Conservation (phyloP, 2,113 vertebrate genomes). For the Monarcha castaneiventris region DNA sequence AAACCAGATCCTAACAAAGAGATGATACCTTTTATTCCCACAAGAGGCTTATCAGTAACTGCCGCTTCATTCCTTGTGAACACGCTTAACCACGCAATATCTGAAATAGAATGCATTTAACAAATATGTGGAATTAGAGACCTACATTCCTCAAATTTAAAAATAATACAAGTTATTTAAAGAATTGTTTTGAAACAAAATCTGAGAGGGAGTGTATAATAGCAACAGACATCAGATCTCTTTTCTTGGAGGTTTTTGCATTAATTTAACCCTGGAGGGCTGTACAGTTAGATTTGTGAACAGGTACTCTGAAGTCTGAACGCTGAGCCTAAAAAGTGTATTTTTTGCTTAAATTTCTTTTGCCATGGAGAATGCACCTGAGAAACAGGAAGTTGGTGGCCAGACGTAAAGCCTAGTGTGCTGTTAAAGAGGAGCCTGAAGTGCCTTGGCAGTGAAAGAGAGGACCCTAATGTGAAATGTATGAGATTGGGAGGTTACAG, state of each 20-base stretch:
- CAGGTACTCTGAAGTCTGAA: background rate
- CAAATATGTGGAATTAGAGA: background rate
- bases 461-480: background rate
- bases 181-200: background rate
- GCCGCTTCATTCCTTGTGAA: background rate
- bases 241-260: background rate
- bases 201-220: background rate
- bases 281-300: background rate
- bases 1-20: background rate
- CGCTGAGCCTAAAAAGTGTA: background rate
- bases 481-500: background rate
- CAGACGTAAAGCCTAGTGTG: background rate
- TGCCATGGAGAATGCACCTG: background rate
- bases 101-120: conserved; percentile 21
- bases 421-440: background rate
- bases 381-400: background rate
- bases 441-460: background rate
- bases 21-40: background rate
- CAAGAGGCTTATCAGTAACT: background rate
- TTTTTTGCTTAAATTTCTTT: background rate
- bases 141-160: background rate
- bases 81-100: conserved; percentile 31
- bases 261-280: background rate
- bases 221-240: background rate
- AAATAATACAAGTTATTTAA: background rate